These are phyloP conservation scores for Coleophora flavipennella DNA, from an alignment of 2,888 invertebrate species.

Conservation along the genomic window DNA sequence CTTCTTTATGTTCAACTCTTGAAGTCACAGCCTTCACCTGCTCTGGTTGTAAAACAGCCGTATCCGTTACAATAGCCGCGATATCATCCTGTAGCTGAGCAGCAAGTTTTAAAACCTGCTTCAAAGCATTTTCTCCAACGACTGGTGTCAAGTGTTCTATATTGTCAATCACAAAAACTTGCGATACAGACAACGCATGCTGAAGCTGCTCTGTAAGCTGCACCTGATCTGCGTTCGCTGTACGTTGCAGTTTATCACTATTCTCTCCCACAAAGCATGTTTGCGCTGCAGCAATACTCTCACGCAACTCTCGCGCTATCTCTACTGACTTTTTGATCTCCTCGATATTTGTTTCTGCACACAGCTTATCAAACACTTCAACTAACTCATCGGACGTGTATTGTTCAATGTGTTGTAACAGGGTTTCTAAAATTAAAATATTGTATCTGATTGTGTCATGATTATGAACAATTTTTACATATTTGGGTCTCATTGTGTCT, in stretches of 20 bases:
- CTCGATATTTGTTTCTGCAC: slow-evolving; percentile 1
- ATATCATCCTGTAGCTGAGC: too few relatives aligned
- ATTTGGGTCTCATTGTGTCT: neutral
- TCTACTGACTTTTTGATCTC: slow-evolving; percentile 10
- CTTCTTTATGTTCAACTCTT: too few relatives aligned
- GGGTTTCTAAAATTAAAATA: too few relatives aligned
- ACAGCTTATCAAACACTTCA: slow-evolving; percentile 6
- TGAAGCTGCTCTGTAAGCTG: neutral
- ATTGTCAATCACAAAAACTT: too few relatives aligned
- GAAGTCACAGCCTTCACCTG: too few relatives aligned
- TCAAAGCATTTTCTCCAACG: too few relatives aligned
- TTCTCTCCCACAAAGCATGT: neutral
- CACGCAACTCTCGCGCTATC: slow-evolving; percentile 9
- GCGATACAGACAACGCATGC: neutral
- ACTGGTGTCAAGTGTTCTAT: too few relatives aligned
- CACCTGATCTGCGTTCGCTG: neutral
- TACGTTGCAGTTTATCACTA: neutral
- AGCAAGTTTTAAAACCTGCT: too few relatives aligned
- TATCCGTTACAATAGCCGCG: slow-evolving; percentile 6
- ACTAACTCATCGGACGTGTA: slow-evolving; percentile 7
- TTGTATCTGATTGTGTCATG: neutral
- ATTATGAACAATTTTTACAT: neutral
- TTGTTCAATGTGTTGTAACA: slow-evolving; percentile 12
- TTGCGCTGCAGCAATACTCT: slow-evolving; percentile 3
- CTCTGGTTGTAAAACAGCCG: neutral